Percentiles rank a stretch among this genome's conserved stretches.
These are phyloP conservation scores for Bagarius yarrelli DNA, from an alignment of 2,113 vertebrate species.

Conservation along the genomic window DNA sequence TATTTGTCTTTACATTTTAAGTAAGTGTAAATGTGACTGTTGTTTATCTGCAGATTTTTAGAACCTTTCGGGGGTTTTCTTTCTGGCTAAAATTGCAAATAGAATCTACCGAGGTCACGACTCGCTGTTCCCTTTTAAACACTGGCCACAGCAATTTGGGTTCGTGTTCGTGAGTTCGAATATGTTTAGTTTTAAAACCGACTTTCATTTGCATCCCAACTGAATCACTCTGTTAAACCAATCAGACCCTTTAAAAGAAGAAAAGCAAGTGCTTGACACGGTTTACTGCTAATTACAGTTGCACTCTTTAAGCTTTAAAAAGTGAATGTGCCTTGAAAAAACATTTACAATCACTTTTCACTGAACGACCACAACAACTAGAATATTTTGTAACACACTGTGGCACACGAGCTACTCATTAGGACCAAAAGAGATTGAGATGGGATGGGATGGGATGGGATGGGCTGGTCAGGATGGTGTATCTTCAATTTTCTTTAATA, in stretches of 20 bases:
- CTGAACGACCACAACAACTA: constrained; percentile 57
- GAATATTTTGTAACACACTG: constrained; percentile 48
- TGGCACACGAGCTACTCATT: constrained; percentile 57
- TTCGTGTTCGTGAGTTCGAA: not conserved
- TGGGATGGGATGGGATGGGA: constrained; percentile 38
- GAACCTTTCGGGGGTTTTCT: not conserved
- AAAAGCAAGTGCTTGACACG: not conserved
- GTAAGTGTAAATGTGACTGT: not conserved
- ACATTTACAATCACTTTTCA: constrained; percentile 53
- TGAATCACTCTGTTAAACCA: constrained; percentile 17
- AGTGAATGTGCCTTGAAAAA: constrained; percentile 42
- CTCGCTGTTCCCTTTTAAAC: not conserved
- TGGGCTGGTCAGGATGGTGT: not conserved
- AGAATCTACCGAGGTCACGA: not conserved
- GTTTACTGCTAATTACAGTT: constrained; percentile 40
- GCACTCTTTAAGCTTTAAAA: constrained; percentile 45
- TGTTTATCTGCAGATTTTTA: not conserved
- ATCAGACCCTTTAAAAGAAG: constrained; percentile 15
- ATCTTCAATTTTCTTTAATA: not conserved
- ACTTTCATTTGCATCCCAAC: constrained; percentile 13
- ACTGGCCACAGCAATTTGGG: not conserved
- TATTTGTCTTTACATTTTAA: not conserved
- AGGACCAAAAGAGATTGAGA: constrained; percentile 52
- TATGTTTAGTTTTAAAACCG: constrained; percentile 6
- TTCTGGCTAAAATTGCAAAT: not conserved